Percentiles rank a stretch among this genome's conserved stretches.
Conservation (phyloP, 2,797 vertebrate species). For the Esox lucius region DNA sequence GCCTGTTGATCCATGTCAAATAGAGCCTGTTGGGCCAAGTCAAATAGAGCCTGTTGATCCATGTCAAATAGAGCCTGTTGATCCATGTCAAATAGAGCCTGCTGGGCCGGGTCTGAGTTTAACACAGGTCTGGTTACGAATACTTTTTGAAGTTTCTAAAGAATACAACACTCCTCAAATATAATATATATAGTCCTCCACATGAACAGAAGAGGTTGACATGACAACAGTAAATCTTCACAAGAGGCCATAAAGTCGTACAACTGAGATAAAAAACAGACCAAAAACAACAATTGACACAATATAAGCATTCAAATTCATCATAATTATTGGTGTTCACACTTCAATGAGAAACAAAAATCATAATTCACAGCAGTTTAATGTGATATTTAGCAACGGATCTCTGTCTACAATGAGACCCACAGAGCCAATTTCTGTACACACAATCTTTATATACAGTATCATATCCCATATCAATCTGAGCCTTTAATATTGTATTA, state of each 20-base stretch:
- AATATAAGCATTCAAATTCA: conserved; percentile 54
- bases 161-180: conserved; percentile 49
- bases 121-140: conserved; percentile 26
- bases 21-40: too few species aligned
- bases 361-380: conserved; percentile 60
- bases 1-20: too few species aligned
- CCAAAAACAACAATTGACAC: conserved; percentile 41
- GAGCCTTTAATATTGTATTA: conserved; percentile 44
- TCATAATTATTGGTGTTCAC: conserved; percentile 54
- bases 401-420: conserved; percentile 69
- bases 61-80: too few species aligned
- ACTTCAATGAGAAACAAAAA: conserved; percentile 61
- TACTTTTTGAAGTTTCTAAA: conserved; percentile 42
- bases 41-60: too few species aligned
- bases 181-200: too few species aligned
- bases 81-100: too few species aligned
- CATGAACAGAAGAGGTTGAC: too few species aligned
- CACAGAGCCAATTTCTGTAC: conserved; percentile 68
- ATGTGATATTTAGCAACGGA: conserved; percentile 66
- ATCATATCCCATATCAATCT: conserved; percentile 56
- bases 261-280: conserved; percentile 60
- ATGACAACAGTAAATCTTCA: conserved; percentile 33
- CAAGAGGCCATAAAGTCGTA: conserved; percentile 65
- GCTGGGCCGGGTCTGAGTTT: background rate
- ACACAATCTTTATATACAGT: conserved; percentile 70